Conservation (phyloP, 2,113 vertebrate species). For the Silurus glanis region DNA sequence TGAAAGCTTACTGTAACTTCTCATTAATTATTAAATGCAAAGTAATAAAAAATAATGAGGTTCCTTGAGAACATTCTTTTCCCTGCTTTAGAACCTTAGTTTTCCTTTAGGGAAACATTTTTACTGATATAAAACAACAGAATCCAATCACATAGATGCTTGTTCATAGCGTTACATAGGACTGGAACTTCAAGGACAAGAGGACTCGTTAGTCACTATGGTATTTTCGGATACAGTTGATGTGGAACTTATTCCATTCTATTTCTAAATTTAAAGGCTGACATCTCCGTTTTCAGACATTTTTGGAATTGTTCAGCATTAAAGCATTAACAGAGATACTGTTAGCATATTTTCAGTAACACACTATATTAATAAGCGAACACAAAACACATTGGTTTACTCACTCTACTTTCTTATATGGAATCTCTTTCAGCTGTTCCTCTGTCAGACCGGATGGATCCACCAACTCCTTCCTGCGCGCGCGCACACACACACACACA, state of each 20-base stretch:
- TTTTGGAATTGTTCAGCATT: neutral
- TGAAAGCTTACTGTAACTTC: neutral
- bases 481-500: neutral
- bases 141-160: neutral
- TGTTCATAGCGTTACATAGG: neutral
- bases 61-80: neutral
- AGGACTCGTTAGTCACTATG: neutral
- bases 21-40: neutral
- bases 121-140: neutral
- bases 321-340: too few relatives aligned
- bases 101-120: neutral
- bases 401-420: conserved; percentile 89
- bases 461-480: conserved; percentile 82
- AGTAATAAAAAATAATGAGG: neutral
- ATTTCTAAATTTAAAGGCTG: neutral
- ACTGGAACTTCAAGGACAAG: neutral
- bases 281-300: neutral
- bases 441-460: conserved; percentile 84
- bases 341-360: neutral
- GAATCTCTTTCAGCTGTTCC: conserved; percentile 89
- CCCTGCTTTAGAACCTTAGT: neutral
- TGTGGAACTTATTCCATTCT: neutral
- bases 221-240: neutral
- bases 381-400: conserved; percentile 49
- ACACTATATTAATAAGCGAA: neutral